These are phyloP conservation scores for Acanthisitta chloris DNA, from an alignment of 2,113 vertebrate genomes.

Conservation along the genomic window DNA sequence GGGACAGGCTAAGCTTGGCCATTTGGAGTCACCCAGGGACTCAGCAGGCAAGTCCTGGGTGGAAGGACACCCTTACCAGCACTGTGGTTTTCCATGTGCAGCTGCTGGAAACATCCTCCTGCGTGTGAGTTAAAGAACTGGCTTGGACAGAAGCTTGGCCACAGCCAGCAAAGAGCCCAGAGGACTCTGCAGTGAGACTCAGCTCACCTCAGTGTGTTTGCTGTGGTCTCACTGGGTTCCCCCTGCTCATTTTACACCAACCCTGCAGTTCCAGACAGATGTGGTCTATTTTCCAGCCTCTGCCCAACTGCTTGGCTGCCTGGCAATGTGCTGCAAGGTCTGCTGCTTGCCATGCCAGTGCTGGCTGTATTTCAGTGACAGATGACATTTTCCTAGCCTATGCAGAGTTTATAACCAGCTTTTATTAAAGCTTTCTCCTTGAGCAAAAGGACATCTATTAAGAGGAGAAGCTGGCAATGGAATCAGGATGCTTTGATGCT, in stretches of 20 bases:
- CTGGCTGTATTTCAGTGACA: background rate
- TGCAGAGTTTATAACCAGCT: background rate
- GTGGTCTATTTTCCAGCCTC: background rate
- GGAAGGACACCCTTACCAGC: background rate
- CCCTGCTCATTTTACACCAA: background rate
- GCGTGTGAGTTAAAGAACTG: background rate
- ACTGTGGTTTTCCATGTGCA: background rate
- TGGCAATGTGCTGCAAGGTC: background rate
- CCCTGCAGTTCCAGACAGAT: background rate
- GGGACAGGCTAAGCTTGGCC: background rate
- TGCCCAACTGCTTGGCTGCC: background rate
- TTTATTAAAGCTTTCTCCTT: constrained; percentile 19
- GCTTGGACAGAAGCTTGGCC: background rate
- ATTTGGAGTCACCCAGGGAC: background rate
- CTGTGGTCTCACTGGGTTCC: background rate
- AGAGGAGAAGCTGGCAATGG: background rate
- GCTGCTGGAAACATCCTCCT: background rate
- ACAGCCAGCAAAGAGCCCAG: background rate
- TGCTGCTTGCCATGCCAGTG: background rate
- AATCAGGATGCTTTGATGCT: background rate
- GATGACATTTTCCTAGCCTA: background rate
- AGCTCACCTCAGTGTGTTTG: background rate
- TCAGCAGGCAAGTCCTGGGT: background rate
- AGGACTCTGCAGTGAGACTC: rapidly evolving
- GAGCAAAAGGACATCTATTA: background rate